Evolutionary conservation across 37 sponge, comb jelly and placozoan genomes (phyloP).

Genomic region (Beroe forskalii): DNA sequence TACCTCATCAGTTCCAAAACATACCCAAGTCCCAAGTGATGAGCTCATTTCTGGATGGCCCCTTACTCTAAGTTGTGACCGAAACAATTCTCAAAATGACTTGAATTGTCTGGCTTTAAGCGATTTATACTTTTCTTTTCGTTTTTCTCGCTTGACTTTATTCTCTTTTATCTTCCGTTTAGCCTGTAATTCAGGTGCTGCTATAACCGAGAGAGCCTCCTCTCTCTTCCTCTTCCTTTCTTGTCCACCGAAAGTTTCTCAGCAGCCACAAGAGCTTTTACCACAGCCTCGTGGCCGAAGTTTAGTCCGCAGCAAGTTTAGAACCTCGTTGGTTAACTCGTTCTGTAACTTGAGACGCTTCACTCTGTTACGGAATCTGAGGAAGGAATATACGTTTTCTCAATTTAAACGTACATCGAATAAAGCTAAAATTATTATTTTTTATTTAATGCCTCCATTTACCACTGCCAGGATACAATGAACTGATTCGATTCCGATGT

Average conservation of each 20-base stretch:
- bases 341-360: too few relatives aligned
- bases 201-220: not conserved
- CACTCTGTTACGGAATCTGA: too few relatives aligned
- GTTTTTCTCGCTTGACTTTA: not conserved
- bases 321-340: not conserved
- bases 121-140: slow-evolving; percentile 8
- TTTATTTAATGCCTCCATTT: too few relatives aligned
- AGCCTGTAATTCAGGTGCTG: not conserved
- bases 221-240: slow-evolving; percentile 34
- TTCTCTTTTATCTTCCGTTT: slow-evolving; percentile 16
- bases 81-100: not conserved
- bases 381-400: too few relatives aligned
- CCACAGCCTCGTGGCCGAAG: slow-evolving; percentile 17
- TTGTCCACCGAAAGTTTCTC: not conserved
- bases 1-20: too few relatives aligned
- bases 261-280: not conserved
- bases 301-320: not conserved
- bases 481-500: too few relatives aligned
- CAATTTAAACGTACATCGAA: too few relatives aligned
- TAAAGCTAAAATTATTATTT: too few relatives aligned
- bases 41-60: too few relatives aligned
- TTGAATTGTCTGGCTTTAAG: slow-evolving; percentile 33
- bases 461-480: too few relatives aligned
- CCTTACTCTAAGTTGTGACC: too few relatives aligned
- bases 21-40: too few relatives aligned